Evolutionary conservation across 2,113 vertebrate species (phyloP).

Genomic region (Cnemophilus loriae): DNA sequence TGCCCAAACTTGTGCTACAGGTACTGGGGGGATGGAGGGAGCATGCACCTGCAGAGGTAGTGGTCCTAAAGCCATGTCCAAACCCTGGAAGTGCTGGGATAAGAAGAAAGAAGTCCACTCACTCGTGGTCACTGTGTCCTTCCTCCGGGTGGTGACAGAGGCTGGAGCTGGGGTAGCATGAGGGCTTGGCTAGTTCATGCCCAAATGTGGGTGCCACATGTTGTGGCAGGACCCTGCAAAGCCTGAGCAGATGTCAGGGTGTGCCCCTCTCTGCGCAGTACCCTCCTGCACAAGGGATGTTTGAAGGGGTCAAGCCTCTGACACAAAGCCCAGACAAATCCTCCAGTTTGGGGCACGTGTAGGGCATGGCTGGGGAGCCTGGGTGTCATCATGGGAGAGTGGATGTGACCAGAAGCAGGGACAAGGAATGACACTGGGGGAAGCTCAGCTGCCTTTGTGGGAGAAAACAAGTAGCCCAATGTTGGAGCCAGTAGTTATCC

Average conservation of each 20-base stretch:
- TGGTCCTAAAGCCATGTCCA: neutral
- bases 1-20: neutral
- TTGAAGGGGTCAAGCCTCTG: neutral
- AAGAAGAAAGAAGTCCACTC: neutral
- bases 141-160: fast-evolving
- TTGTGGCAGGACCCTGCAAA: neutral
- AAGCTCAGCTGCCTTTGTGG: neutral
- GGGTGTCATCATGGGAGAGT: neutral
- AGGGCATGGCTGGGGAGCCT: neutral
- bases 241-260: neutral
- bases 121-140: neutral
- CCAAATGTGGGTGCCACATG: fast-evolving
- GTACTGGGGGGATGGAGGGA: neutral
- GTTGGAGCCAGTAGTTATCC: neutral
- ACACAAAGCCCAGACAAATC: neutral
- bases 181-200: neutral
- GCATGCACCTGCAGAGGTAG: fast-evolving
- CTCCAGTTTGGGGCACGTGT: neutral
- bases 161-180: neutral
- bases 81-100: neutral
- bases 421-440: neutral
- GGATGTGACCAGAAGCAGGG: neutral
- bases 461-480: neutral
- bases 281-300: fast-evolving
- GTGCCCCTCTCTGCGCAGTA: neutral